phyloP scores from a whole-genome alignment of 2,888 invertebrate species.

The Phasia obesa region DNA sequence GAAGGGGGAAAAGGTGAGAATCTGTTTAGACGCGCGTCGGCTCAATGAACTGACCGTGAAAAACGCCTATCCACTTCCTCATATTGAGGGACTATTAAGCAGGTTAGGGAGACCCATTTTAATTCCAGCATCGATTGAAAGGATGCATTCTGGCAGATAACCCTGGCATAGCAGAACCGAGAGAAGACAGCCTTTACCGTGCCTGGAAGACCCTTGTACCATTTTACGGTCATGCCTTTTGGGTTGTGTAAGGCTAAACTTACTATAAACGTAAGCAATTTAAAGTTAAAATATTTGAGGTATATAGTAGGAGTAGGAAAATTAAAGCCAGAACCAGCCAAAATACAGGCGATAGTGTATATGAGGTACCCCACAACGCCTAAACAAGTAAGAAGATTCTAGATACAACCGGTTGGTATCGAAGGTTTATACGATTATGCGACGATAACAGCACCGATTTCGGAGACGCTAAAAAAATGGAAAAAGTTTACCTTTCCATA shows the following conservation, averaged over 20 bases:
- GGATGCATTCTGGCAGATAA: background rate
- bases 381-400: no score
- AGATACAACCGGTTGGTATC: no score
- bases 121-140: background rate
- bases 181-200: background rate
- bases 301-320: background rate
- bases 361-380: no score
- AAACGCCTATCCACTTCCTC: background rate
- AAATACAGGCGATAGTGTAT: background rate
- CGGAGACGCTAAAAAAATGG: background rate
- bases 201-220: no score
- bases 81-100: background rate
- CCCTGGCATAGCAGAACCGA: background rate
- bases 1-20: background rate
- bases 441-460: background rate
- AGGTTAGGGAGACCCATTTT: background rate
- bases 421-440: no score
- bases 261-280: background rate
- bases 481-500: no score
- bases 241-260: no score
- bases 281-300: background rate
- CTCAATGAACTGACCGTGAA: no score
- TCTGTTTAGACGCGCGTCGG: background rate
- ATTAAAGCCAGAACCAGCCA: background rate
- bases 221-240: no score